Conservation (phyloP, 2,888 invertebrate species). For the Ophion slaviceki region DNA sequence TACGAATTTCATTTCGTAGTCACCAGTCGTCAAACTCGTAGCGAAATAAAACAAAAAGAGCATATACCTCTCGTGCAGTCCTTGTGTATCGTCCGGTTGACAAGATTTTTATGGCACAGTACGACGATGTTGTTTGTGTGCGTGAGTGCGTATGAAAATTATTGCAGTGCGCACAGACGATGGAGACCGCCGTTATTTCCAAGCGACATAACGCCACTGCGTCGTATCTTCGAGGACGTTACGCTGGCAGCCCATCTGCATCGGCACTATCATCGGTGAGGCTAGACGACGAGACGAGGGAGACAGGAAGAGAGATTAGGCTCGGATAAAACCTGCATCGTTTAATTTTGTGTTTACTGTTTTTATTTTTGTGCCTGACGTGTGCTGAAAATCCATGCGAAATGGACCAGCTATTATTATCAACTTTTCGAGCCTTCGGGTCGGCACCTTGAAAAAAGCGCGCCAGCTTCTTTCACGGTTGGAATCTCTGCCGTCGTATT, state of each 20-base stretch:
- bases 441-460: not conserved
- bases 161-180: conserved; percentile 89
- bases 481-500: not conserved
- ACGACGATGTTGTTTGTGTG: conserved; percentile 22
- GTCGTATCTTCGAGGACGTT: conserved; percentile 90
- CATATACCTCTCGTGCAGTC: not conserved
- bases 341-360: conserved; percentile 34
- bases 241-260: conserved; percentile 85
- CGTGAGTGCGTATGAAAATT: conserved; percentile 66
- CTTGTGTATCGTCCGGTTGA: not conserved
- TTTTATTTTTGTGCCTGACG: conserved; percentile 41
- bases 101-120: not conserved
- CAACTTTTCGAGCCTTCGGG: conserved; percentile 1
- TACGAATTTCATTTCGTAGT: too few species aligned
- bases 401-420: conserved; percentile 21
- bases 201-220: conserved; percentile 91
- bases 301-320: conserved; percentile 32
- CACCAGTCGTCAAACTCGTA: not conserved
- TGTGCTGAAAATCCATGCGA: conserved; percentile 51
- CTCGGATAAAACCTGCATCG: conserved; percentile 37
- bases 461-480: too few species aligned
- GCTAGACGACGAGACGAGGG: conserved; percentile 31
- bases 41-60: not conserved
- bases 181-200: conserved; percentile 93
- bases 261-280: conserved; percentile 79